These are phyloP conservation scores for Regulus satrapa DNA, from an alignment of 2,113 vertebrate genomes.

Conservation along the genomic window DNA sequence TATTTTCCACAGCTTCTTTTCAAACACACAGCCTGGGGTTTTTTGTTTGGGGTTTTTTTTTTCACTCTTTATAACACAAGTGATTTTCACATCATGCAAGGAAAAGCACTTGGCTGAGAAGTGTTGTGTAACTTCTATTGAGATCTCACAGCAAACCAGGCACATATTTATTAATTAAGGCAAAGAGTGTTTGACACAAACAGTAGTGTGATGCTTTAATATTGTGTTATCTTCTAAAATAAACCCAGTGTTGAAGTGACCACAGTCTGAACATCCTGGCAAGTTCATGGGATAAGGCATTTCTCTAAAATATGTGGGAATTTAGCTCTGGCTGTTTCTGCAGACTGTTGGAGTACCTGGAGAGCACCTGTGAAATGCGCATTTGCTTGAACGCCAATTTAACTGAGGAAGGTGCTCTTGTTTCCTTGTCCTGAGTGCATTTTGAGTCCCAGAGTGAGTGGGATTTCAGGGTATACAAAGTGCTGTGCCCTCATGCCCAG, in stretches of 20 bases:
- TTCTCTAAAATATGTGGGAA: background rate
- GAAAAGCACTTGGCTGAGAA: background rate
- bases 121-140: background rate
- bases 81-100: background rate
- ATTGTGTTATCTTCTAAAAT: background rate
- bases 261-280: background rate
- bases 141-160: background rate
- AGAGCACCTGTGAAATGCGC: background rate
- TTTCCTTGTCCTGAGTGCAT: background rate
- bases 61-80: background rate
- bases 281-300: background rate
- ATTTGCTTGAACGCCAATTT: background rate
- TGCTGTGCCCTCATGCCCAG: accelerated
- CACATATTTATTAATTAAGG: background rate
- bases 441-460: accelerated
- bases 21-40: background rate
- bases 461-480: background rate
- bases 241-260: background rate
- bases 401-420: background rate
- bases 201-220: background rate
- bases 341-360: background rate
- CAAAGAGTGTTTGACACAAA: background rate
- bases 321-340: background rate
- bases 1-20: slow-evolving; percentile 16
- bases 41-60: background rate